Conservation (phyloP, 2,888 invertebrate species). For the Odontocolon sp. region DNA sequence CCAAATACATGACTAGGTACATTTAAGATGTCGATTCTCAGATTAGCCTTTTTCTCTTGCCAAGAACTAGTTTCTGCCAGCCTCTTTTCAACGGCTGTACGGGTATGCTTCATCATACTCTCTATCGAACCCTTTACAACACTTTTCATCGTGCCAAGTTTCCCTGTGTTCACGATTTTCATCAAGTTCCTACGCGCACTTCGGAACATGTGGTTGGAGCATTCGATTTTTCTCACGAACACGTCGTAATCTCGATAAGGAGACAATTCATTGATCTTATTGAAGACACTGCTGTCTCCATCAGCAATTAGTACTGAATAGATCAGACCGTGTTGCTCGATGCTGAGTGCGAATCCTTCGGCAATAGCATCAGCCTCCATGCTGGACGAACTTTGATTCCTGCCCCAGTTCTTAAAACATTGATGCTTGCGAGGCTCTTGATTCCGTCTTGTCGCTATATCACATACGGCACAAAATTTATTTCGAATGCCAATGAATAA, state of each 20-base stretch:
- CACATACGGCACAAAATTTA: constrained; percentile 65
- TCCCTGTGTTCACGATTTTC: neutral
- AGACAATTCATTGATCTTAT: neutral
- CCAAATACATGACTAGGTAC: constrained; percentile 24
- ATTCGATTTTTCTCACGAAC: neutral
- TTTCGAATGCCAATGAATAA: constrained; percentile 66
- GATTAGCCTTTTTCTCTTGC: neutral
- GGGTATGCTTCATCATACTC: too few relatives aligned
- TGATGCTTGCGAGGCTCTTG: constrained; percentile 36
- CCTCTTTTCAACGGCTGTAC: too few relatives aligned
- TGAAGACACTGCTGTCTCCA: constrained; percentile 69
- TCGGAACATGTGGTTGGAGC: neutral
- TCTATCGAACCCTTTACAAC: neutral
- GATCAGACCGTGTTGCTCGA: constrained; percentile 56
- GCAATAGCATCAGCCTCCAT: constrained; percentile 63
- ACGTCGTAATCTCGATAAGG: neutral
- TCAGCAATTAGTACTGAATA: constrained; percentile 55
- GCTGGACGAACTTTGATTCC: constrained; percentile 65
- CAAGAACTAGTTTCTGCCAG: too few relatives aligned
- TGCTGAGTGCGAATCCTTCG: constrained; percentile 58
- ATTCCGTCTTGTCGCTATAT: neutral
- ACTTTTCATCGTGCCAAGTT: neutral
- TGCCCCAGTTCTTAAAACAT: constrained; percentile 69
- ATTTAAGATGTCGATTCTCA: constrained; percentile 1
- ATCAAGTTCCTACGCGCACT: neutral